These are phyloP conservation scores for Prorops nasuta DNA, from an alignment of 1,140 invertebrate genomes.

Conservation along the genomic window DNA sequence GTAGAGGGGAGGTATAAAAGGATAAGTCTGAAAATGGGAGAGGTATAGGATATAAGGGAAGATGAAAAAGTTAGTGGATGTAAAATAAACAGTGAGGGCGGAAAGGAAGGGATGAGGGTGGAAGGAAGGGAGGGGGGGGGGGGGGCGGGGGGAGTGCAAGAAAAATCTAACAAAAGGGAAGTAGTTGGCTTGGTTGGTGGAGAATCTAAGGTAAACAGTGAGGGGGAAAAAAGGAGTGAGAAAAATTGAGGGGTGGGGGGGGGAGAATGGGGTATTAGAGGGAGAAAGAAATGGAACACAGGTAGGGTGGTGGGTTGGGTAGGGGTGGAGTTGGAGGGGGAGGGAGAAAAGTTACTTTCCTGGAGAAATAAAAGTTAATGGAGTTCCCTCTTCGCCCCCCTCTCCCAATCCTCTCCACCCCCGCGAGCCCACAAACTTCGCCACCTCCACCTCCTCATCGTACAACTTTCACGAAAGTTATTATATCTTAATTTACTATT, in stretches of 20 bases:
- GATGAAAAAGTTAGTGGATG: conserved; percentile 5
- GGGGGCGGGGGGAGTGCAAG: not conserved
- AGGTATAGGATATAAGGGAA: conserved; percentile 24
- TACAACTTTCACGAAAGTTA: conserved; percentile 48
- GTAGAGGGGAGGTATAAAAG: conserved; percentile 9
- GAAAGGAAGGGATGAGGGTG: conserved; percentile 4
- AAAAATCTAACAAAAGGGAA: not conserved
- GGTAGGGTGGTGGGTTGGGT: not conserved
- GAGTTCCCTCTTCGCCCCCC: conserved; percentile 36
- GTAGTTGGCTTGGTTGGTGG: not conserved
- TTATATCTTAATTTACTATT: conserved; percentile 50
- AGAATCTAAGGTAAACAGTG: conserved; percentile 4
- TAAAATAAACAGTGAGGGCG: conserved; percentile 10
- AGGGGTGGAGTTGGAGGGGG: conserved; percentile 3
- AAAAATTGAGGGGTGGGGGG: not conserved
- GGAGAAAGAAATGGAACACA: conserved; percentile 1
- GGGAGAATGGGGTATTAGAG: conserved; percentile 1
- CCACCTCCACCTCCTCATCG: conserved; percentile 24
- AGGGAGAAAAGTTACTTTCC: conserved; percentile 45
- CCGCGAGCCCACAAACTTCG: conserved; percentile 1
- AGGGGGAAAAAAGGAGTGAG: conserved; percentile 2
- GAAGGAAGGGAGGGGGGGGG: conserved; percentile 1
- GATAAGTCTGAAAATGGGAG: no score
- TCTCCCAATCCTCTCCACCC: not conserved
- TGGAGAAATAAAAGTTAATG: conserved; percentile 55